A percentile compares a stretch with the other conserved stretches of the same genome.
These are phyloP conservation scores for Petroica traversi DNA, from an alignment of 2,113 vertebrate species.

Conservation along the genomic window DNA sequence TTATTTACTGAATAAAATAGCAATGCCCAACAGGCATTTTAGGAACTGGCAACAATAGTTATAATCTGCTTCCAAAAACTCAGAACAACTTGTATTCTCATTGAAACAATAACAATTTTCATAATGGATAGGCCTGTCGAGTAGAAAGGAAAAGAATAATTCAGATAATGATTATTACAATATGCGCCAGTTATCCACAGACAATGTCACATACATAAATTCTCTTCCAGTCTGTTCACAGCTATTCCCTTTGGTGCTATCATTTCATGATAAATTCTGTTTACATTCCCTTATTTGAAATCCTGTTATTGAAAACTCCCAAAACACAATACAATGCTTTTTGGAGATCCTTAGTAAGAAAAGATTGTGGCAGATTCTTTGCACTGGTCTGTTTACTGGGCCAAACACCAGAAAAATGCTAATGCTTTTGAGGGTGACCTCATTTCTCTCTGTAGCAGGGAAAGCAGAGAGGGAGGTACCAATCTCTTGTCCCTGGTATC, in stretches of 20 bases:
- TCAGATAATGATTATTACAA: conserved; percentile 33
- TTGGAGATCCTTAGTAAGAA: neutral
- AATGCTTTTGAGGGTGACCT: neutral
- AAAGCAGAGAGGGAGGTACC: neutral
- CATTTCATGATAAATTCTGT: neutral
- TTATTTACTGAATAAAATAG: conserved; percentile 45
- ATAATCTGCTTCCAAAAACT: conserved; percentile 23
- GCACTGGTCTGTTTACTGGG: neutral
- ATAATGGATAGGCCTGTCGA: conserved; percentile 40
- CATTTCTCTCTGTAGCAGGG: neutral
- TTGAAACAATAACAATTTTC: conserved; percentile 64
- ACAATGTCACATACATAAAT: conserved; percentile 9
- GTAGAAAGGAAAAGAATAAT: conserved; percentile 51
- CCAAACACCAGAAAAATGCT: neutral
- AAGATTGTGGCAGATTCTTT: neutral
- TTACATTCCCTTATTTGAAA: conserved; percentile 18
- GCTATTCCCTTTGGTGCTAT: conserved; percentile 16
- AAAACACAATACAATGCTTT: neutral
- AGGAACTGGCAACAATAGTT: conserved; percentile 41
- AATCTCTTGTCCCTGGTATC: neutral
- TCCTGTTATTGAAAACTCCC: neutral
- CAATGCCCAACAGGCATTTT: conserved; percentile 39
- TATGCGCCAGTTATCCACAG: neutral
- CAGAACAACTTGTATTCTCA: conserved; percentile 59
- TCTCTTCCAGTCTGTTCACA: conserved; percentile 5